Base-by-base conservation (phyloP, 2,888 invertebrate genomes). In the Machimus atricapillus region DNA sequence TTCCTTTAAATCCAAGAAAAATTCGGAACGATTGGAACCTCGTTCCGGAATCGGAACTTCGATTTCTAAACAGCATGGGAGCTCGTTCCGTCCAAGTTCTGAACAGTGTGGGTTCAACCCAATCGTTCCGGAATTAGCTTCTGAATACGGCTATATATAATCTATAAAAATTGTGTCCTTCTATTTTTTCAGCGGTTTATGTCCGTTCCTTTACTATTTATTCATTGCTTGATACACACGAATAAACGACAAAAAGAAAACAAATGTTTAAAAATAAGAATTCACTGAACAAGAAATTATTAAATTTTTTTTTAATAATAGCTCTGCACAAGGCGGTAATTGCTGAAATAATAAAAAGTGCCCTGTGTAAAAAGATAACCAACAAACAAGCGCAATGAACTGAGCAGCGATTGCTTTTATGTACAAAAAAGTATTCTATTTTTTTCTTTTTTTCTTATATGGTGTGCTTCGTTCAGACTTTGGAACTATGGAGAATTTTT, bases 391-490 rank as follows among this genome's bases (percentile, higher is more conserved):
- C 66, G 66, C 66, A 66, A 66, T 27, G 66, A 66, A 66, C 27
- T 66, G 66, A 66, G 66, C 66, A 66, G 66, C 19, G 19, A 77
- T 40, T 77, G 77, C 77, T 77, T 76, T 77, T 77, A 77, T 40
- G 77, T 40, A 77, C 37, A 77, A 77, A 77, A 37, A 77, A 34
- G 37, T 77, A 66, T 66, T 66, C 66, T 66, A 66, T 82, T 23
- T 87, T 77, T 86, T 77, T 73, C 23, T 87, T 77, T 86, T 77
- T 73, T 85, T 37, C 87, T 87, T 87, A 88, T 88, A 74, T 87
- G 87, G 87, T 87, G 73, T 74, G 85, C 87, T 88, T 88, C 87
- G 86, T 88, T 89, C 88, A 89, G 88, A 89, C 89, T 82, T 87
- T 89, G 78, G 78, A 88, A 88, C 87, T 87, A 82, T 87, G 31